These are phyloP conservation scores for Xylota sylvarum DNA, from an alignment of 2,888 invertebrate species.

Conservation along the genomic window DNA sequence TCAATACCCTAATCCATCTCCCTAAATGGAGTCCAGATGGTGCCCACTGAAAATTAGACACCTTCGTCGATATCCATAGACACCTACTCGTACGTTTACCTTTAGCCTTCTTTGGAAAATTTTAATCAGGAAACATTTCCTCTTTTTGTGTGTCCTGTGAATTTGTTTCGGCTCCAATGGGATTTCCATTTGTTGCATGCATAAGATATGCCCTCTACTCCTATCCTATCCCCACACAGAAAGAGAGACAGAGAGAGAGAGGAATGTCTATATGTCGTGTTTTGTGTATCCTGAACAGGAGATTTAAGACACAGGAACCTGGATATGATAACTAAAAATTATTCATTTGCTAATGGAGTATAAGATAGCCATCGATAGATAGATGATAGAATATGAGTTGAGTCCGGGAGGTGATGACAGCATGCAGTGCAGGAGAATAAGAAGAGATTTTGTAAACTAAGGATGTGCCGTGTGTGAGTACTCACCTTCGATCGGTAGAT, in stretches of 20 bases:
- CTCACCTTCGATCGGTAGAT: conserved; percentile 69
- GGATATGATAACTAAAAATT: conserved; percentile 52
- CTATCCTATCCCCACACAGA: neutral
- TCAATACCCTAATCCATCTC: conserved; percentile 53
- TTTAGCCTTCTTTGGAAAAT: conserved; percentile 30
- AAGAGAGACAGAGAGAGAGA: too few relatives aligned
- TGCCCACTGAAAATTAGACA: conserved; percentile 44
- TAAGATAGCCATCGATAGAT: conserved; percentile 52
- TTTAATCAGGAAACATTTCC: conserved; percentile 56
- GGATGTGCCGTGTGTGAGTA: conserved; percentile 11
- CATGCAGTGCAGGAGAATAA: conserved; percentile 59
- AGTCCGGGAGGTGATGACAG: conserved; percentile 34
- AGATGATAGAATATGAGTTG: conserved; percentile 30
- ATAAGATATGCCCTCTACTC: conserved; percentile 39
- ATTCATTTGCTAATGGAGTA: conserved; percentile 73
- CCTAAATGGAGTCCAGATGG: conserved; percentile 16
- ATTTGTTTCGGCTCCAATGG: conserved; percentile 24
- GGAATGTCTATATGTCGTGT: conserved; percentile 7
- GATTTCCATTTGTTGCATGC: conserved; percentile 55
- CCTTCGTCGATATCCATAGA: neutral
- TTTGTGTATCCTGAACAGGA: conserved; percentile 15
- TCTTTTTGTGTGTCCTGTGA: conserved; percentile 6
- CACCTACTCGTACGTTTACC: conserved; percentile 6
- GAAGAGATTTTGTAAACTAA: conserved; percentile 20
- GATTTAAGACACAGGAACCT: neutral